These are phyloP conservation scores for Muricea muricata DNA, from an alignment of 92 coral and sea anemone genomes.

Conservation along the genomic window DNA sequence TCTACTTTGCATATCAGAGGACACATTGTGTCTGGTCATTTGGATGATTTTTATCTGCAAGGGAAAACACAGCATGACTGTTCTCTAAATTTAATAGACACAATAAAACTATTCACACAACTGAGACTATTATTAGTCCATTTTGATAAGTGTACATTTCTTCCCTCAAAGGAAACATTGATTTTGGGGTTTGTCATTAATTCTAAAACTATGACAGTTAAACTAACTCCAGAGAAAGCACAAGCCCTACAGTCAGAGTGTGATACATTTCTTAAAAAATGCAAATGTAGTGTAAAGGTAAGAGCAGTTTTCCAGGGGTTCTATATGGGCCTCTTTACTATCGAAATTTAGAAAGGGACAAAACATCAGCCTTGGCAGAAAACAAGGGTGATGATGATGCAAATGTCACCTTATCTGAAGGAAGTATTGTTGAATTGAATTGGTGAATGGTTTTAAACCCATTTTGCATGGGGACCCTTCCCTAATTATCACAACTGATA, in stretches of 20 bases:
- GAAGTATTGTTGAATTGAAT: neutral
- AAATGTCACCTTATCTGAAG: slow-evolving; percentile 38
- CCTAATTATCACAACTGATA: slow-evolving; percentile 14
- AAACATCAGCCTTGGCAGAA: slow-evolving; percentile 53
- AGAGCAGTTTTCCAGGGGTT: neutral
- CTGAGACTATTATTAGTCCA: no score
- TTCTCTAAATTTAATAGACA: slow-evolving; percentile 10
- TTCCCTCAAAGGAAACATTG: neutral
- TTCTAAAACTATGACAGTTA: slow-evolving; percentile 2
- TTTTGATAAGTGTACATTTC: neutral
- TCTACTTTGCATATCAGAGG: slow-evolving; percentile 46
- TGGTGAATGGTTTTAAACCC: neutral
- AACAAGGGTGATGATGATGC: slow-evolving; percentile 60
- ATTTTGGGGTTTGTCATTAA: neutral
- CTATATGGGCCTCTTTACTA: slow-evolving; percentile 10
- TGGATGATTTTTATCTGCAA: slow-evolving; percentile 54
- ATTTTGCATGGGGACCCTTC: neutral
- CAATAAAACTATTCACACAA: no score
- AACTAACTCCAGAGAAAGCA: neutral
- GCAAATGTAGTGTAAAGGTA: neutral
- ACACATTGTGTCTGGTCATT: slow-evolving; percentile 53
- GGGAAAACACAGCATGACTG: slow-evolving; percentile 38
- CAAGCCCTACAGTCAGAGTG: neutral
- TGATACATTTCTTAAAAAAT: neutral
- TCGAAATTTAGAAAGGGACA: slow-evolving; percentile 35